Base-by-base conservation (phyloP, 2,797 vertebrate species). In the Nothura maculosa region DNA sequence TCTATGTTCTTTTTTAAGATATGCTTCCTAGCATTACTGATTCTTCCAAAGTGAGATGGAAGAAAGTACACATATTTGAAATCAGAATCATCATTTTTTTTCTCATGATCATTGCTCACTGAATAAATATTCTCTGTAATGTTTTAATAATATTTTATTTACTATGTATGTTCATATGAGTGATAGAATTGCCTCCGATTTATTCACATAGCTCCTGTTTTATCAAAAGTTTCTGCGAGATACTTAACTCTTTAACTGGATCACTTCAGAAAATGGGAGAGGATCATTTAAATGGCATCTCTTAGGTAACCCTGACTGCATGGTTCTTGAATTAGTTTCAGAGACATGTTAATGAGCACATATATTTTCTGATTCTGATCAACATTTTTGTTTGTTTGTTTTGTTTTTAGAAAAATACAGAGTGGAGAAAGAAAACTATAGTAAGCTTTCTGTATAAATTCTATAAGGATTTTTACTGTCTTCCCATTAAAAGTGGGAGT, bases 231-330 rank as follows among this genome's bases (percentile, higher is more conserved):
- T 94, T 80, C 62, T 91, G 24, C n/a, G 58, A 82, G 50, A 78
- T 47, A 69, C 79, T 87, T 84, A 73, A 81, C 67, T 93, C 94
- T 89, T 79, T 81, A 90, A 82, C 83, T 70, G 22, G 58, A 87
- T 87, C 60, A 83, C 55, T 84, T 93, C 47, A 90, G 88, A 91
- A 93, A 90, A 92, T 86, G 72, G 34, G 68, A 91, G 28, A 72
- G 45, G 40, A 58, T 54, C 48, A 64, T 62, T 68, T 42, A 93
- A 94, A 92, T 89, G 61, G 40, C 90, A 87, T 94, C 68, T 93
- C 68, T 91, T 91, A 89, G 81, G 81, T 74, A 92, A 93, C 62
- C 38, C 8, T 85, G 90, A 94, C 64, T 94, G 48, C 34, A 47
- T 24, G 82, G 68, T 17, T 79, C 54, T 63, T 90, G 77, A 91